These are phyloP conservation scores for Sarcoramphus papa DNA, from an alignment of 2,797 vertebrate species.

Conservation along the genomic window DNA sequence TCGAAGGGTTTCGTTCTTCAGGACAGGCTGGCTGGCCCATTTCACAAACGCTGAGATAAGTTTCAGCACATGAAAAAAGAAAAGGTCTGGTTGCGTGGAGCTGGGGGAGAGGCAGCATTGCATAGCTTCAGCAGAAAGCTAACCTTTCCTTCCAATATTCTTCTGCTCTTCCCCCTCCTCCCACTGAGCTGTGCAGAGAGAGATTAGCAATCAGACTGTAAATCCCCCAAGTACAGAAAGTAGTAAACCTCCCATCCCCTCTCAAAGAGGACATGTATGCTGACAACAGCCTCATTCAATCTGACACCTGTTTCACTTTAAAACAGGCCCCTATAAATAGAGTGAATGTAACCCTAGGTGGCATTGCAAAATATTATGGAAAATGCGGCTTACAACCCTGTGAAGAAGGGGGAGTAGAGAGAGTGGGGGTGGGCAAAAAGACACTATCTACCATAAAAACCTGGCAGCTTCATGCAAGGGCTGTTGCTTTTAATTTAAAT, in stretches of 20 bases:
- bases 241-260: neutral
- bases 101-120: neutral
- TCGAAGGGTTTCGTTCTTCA: neutral
- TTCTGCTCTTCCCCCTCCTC: neutral
- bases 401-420: neutral
- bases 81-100: neutral
- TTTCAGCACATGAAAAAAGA: neutral
- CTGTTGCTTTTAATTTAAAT: constrained; percentile 75
- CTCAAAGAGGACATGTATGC: neutral
- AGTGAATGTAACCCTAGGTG: constrained; percentile 27
- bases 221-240: neutral
- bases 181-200: neutral
- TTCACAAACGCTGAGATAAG: neutral
- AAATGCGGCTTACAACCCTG: constrained; percentile 37
- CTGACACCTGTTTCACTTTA: constrained; percentile 59
- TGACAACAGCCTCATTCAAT: constrained; percentile 22
- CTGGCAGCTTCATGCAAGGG: constrained; percentile 56
- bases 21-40: neutral
- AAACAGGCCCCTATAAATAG: constrained; percentile 31
- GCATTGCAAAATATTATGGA: constrained; percentile 44
- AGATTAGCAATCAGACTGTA: neutral
- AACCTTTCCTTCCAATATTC: neutral
- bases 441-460: constrained; percentile 56
- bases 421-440: constrained; percentile 17
- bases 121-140: neutral